Evolutionary conservation across 2,888 invertebrate species (phyloP), one percentile per base, ranked within the genome.

Genomic region (Nebria brevicollis): DNA sequence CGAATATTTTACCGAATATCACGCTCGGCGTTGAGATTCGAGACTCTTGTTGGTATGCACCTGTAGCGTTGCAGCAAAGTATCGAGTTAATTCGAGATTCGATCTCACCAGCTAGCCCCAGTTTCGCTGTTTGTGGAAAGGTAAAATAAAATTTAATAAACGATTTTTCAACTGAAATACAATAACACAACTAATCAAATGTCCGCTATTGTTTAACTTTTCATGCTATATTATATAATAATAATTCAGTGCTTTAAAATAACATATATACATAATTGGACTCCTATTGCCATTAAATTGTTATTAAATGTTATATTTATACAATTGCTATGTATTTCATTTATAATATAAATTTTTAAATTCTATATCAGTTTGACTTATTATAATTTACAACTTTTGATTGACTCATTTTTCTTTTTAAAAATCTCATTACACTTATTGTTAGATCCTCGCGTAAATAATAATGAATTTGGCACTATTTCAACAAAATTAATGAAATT

Each of bases 21-120:
- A 89, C 87, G 70, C 86, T 91, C 72, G 95, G 95, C 41, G 92
- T 94, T 79, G 94, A 95, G 87, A 94, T 95, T 82, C 90, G 94
- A 2, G 95, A 96, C 89, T 94, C 94, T 34, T 96, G 95, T 88
- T 95, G 95, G 95, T 95, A 94, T 86, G 93, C 95, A 2, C 93
- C 95, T 15, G 94, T 95, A 4, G 95, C 95, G 43, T 90, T 96
- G 83, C 94, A 95, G 85, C 95, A 95, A 88, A 93, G 93, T 86
- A 93, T 95, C 83, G 94, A 94, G 88, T 92, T 95, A 85, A 94
- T 95, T 84, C 91, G 94, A 73, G 94, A 94, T 86, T 92, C 94
- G 66, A 91, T 94, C 84, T 90, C 91, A 2, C 90, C 90, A 6
- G 86, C 87, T 66, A 85, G 88, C 20, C 84, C 86, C 2, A 72